phyloP scores from a whole-genome alignment of 2,888 invertebrate genomes.

The Tachystola acroxantha region DNA sequence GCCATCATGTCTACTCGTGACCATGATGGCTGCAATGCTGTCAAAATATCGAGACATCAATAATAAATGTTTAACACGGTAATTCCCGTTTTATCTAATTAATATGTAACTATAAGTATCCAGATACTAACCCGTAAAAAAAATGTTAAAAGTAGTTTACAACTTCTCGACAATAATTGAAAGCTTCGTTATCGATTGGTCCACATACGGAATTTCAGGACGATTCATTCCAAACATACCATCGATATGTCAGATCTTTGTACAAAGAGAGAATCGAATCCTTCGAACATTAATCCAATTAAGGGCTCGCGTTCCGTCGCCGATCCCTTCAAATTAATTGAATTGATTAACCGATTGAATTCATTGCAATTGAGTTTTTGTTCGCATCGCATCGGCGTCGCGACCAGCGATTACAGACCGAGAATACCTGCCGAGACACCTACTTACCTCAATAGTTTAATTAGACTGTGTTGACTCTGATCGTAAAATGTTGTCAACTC shows the following conservation, averaged over 20 bases:
- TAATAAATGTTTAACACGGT: too few relatives aligned
- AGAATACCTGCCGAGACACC: slow-evolving; percentile 7
- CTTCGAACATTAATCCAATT: slow-evolving; percentile 65
- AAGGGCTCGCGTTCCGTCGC: slow-evolving; percentile 37
- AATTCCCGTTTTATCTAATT: too few relatives aligned
- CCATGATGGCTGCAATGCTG: too few relatives aligned
- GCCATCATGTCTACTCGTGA: too few relatives aligned
- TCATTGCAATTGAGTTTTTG: slow-evolving; percentile 12
- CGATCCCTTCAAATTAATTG: slow-evolving; percentile 55
- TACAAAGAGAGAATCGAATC: slow-evolving; percentile 59
- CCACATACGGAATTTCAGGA: too few relatives aligned
- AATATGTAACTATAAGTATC: too few relatives aligned
- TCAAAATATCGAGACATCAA: too few relatives aligned
- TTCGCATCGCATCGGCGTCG: slow-evolving; percentile 4
- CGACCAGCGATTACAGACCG: slow-evolving; percentile 1
- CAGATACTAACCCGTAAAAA: too few relatives aligned
- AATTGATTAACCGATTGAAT: slow-evolving; percentile 73
- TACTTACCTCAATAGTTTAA: slow-evolving; percentile 3
- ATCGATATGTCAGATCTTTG: slow-evolving; percentile 50
- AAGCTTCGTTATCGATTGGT: too few relatives aligned
- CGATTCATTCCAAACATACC: slow-evolving; percentile 27
- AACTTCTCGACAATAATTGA: too few relatives aligned
- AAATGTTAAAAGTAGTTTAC: too few relatives aligned
- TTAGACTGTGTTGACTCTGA: slow-evolving; percentile 1
- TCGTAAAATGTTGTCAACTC: background rate